Conservation (phyloP, 2,888 invertebrate genomes). For the Agrilus cyanescens region DNA sequence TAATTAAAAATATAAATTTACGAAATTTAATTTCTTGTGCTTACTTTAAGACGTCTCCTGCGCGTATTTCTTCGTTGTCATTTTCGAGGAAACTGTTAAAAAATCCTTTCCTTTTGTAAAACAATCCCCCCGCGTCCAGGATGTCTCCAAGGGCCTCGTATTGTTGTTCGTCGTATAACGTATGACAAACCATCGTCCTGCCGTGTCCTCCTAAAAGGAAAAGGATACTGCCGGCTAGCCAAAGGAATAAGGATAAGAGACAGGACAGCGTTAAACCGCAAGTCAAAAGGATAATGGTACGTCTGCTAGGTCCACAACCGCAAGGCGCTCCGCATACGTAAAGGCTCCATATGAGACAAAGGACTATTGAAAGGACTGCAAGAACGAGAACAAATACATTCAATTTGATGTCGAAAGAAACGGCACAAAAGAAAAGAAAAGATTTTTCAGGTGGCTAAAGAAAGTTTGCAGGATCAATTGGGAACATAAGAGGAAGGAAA, state of each 20-base stretch:
- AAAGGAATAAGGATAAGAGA: conserved; percentile 45
- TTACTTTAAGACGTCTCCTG: conserved; percentile 42
- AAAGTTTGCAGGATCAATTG: too few species aligned
- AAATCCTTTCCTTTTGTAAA: conserved; percentile 44
- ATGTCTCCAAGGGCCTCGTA: conserved; percentile 52
- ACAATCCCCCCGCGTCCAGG: conserved; percentile 53
- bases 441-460: too few species aligned
- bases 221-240: conserved; percentile 44
- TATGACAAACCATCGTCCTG: conserved; percentile 59
- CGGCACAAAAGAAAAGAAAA: too few species aligned
- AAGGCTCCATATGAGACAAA: conserved; percentile 40
- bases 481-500: too few species aligned
- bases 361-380: neutral
- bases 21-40: conserved; percentile 17
- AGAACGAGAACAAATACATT: too few species aligned
- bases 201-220: conserved; percentile 54
- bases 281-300: conserved; percentile 30
- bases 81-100: conserved; percentile 41
- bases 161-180: conserved; percentile 54
- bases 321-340: conserved; percentile 39
- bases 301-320: conserved; percentile 29
- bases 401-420: too few species aligned
- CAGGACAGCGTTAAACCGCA: conserved; percentile 44
- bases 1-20: neutral
- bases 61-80: conserved; percentile 42